Conservation (phyloP, 2,888 invertebrate species). For the Limnephilus auricula region DNA sequence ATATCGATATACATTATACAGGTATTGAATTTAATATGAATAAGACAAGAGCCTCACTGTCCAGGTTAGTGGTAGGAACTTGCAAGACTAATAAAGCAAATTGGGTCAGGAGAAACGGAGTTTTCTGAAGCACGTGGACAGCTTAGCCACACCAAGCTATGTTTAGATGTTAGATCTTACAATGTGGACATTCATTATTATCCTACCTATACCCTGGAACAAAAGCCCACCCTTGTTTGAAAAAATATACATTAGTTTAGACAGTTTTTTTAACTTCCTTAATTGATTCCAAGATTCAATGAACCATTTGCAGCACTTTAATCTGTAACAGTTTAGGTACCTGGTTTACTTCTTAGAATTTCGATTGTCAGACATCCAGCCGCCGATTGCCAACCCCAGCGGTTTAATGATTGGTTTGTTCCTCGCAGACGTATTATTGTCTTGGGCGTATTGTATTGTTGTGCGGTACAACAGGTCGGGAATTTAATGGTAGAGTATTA, state of each 20-base stretch:
- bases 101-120: not conserved
- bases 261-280: not conserved
- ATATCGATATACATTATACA: not conserved
- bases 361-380: not conserved
- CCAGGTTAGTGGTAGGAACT: not conserved
- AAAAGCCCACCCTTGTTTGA: not conserved
- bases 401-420: constrained; percentile 50
- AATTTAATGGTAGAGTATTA: constrained; percentile 32
- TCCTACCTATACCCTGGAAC: not conserved
- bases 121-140: no score
- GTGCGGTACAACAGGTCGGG: constrained; percentile 35
- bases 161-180: no score
- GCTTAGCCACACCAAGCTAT: no score
- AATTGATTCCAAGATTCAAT: not conserved
- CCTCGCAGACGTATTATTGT: constrained; percentile 52
- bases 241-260: no score
- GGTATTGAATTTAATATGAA: no score
- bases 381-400: constrained; percentile 34
- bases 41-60: not conserved
- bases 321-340: not conserved
- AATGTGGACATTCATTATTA: no score
- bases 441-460: constrained; percentile 33
- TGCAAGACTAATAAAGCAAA: not conserved
- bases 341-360: not conserved
- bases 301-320: not conserved